Conservation (phyloP, 2,888 invertebrate species). For the Leptinotarsa tumamoca region DNA sequence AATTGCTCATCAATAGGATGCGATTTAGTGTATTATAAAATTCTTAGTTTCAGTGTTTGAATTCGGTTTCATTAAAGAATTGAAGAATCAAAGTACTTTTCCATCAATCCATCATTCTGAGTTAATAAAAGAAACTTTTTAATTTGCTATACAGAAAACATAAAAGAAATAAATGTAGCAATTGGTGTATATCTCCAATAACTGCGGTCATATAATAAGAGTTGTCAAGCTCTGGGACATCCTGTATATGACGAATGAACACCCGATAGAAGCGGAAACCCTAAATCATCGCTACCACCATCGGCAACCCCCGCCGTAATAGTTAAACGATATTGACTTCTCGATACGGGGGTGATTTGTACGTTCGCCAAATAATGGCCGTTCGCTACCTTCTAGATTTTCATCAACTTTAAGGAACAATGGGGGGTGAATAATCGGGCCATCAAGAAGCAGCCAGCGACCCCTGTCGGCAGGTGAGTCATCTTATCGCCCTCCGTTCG, state of each 20-base stretch:
- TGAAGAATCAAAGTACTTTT: too few relatives aligned
- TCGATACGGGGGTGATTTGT: slow-evolving; percentile 58
- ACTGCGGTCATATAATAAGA: too few relatives aligned
- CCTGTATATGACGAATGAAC: slow-evolving; percentile 49
- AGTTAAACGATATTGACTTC: slow-evolving; percentile 64
- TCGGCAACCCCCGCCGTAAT: slow-evolving; percentile 54
- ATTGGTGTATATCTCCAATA: too few relatives aligned
- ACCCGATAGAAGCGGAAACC: slow-evolving; percentile 60
- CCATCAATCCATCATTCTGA: too few relatives aligned
- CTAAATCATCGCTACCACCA: slow-evolving; percentile 60
- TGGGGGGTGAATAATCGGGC: slow-evolving; percentile 58
- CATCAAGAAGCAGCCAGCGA: slow-evolving; percentile 53
- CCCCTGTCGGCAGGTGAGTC: slow-evolving; percentile 47
- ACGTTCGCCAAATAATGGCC: slow-evolving; percentile 57
- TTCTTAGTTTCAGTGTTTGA: too few relatives aligned
- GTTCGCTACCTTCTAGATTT: slow-evolving; percentile 54
- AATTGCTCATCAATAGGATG: too few relatives aligned
- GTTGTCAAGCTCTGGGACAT: slow-evolving; percentile 18
- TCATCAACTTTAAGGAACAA: slow-evolving; percentile 59
- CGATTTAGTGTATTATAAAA: too few relatives aligned
- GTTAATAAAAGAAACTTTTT: too few relatives aligned
- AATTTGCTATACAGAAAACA: too few relatives aligned
- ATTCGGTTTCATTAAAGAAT: too few relatives aligned
- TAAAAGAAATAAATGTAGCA: too few relatives aligned
- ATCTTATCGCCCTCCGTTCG: slow-evolving; percentile 31